Conservation (phyloP, 2,113 vertebrate genomes). For the Capricornis sumatraensis region DNA sequence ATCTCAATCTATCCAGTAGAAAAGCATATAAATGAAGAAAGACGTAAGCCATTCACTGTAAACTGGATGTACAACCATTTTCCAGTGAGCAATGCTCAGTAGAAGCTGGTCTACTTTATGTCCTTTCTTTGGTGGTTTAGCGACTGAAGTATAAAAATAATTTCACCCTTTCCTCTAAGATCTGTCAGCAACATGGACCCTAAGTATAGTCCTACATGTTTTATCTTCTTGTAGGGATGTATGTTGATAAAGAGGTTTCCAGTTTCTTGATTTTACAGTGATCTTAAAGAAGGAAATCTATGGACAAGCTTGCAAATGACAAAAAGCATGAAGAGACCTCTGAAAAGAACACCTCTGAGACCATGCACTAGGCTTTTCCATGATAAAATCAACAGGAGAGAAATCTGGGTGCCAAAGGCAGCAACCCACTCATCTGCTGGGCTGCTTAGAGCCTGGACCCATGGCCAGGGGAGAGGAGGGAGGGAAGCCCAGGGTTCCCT, state of each 20-base stretch:
- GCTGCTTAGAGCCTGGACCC: not conserved
- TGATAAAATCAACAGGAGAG: not conserved
- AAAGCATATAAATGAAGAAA: not conserved
- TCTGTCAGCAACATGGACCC: too few relatives aligned
- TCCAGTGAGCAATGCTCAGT: not conserved
- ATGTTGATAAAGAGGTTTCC: not conserved
- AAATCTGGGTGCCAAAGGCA: fast-evolving
- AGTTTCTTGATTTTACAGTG: not conserved
- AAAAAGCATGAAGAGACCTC: not conserved
- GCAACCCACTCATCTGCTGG: not conserved
- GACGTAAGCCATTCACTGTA: fast-evolving
- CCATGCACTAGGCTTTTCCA: fast-evolving
- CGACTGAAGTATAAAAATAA: not conserved
- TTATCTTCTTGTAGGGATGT: not conserved
- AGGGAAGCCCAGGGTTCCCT: fast-evolving
- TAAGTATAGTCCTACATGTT: fast-evolving
- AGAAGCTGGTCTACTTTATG: fast-evolving
- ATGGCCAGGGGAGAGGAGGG: fast-evolving
- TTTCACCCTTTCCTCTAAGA: not conserved
- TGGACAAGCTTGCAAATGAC: not conserved
- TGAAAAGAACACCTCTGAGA: not conserved
- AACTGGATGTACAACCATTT: fast-evolving
- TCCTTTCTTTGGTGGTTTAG: not conserved
- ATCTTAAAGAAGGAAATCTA: not conserved
- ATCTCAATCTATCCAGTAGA: not conserved